These are phyloP conservation scores for Oryzias curvinotus DNA, from an alignment of 2,113 vertebrate species.

Conservation along the genomic window DNA sequence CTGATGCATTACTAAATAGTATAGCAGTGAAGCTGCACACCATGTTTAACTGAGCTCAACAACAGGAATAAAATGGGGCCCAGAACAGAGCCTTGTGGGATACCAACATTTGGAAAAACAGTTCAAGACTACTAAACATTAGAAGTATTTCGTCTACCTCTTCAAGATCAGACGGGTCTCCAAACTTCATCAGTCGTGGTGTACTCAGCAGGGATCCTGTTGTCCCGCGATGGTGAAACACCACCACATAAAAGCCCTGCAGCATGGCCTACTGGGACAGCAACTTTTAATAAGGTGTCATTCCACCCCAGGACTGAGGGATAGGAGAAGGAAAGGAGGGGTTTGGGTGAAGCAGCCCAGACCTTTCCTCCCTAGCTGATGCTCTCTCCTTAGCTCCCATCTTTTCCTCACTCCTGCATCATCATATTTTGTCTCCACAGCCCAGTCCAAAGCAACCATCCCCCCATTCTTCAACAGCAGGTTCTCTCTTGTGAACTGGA, in stretches of 20 bases:
- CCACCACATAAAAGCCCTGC: constrained; percentile 81
- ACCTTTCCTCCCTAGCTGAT: constrained; percentile 24
- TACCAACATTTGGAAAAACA: too few relatives aligned
- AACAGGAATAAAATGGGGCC: too few relatives aligned
- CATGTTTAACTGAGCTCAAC: too few relatives aligned
- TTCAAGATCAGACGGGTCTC: constrained; percentile 83
- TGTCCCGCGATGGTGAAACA: constrained; percentile 81
- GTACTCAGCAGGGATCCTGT: constrained; percentile 78
- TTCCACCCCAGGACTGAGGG: constrained; percentile 80
- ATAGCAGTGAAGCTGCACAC: too few relatives aligned
- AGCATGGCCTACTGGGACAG: constrained; percentile 78
- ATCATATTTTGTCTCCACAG: constrained; percentile 55
- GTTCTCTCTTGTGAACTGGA: constrained; percentile 77
- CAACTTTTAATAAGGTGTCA: constrained; percentile 74
- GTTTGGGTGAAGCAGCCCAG: constrained; percentile 35
- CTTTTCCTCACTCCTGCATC: constrained; percentile 32
- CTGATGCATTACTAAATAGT: too few relatives aligned
- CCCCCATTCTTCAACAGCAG: constrained; percentile 80
- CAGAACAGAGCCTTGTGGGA: too few relatives aligned
- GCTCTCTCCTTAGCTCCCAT: constrained; percentile 37
- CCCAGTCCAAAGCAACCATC: constrained; percentile 84
- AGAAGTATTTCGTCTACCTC: constrained; percentile 50
- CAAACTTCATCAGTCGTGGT: constrained; percentile 78
- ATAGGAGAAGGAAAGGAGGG: constrained; percentile 81
- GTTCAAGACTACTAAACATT: neutral